Evolutionary conservation across 2,113 vertebrate species (phyloP).

Genomic region (Cyrtonyx montezumae): DNA sequence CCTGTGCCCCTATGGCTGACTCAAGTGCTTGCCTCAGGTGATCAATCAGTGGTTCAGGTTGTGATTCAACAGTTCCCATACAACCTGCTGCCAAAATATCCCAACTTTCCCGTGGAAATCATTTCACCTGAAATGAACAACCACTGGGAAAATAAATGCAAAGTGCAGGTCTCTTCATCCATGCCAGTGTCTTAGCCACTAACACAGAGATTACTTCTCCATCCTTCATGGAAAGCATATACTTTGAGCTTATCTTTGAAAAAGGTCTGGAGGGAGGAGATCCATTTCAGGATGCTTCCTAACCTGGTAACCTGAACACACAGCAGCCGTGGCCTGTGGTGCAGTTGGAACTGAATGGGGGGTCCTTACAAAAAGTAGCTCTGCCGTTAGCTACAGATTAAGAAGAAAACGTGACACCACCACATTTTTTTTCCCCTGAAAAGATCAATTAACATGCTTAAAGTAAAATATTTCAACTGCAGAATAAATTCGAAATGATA

Average conservation of each 20-base stretch:
- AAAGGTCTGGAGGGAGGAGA: not conserved
- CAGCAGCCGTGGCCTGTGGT: accelerated
- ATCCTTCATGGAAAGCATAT: not conserved
- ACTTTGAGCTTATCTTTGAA: not conserved
- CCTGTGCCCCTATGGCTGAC: no score
- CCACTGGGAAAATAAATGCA: not conserved
- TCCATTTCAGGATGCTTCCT: not conserved
- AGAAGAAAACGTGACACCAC: not conserved
- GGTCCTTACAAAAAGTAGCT: not conserved
- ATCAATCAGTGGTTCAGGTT: no score
- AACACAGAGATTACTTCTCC: not conserved
- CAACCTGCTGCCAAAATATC: not conserved
- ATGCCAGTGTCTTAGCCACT: not conserved
- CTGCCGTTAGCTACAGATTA: not conserved
- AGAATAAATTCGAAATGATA: not conserved
- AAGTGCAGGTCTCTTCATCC: not conserved
- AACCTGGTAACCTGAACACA: not conserved
- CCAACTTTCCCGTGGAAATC: not conserved
- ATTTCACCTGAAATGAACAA: not conserved
- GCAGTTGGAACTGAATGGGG: accelerated
- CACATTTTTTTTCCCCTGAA: not conserved
- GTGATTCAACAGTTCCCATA: no score
- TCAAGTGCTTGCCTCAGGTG: no score
- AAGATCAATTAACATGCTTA: not conserved
- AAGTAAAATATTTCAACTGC: not conserved